Conservation (phyloP, 2,888 invertebrate species). For the Crocallis elinguaria region DNA sequence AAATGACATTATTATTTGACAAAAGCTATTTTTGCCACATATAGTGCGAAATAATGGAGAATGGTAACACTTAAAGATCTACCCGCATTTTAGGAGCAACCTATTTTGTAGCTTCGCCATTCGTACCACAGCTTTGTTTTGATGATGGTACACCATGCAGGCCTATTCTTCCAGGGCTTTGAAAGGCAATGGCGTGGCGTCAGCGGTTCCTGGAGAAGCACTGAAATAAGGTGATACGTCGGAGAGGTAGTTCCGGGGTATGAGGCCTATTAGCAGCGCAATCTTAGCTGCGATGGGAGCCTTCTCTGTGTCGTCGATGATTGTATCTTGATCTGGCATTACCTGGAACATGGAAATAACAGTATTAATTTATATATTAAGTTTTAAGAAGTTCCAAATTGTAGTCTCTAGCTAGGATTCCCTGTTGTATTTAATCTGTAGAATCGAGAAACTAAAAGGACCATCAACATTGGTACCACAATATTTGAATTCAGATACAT, state of each 20-base stretch:
- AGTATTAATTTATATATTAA: not conserved
- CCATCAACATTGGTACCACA: no score
- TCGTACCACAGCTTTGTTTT: constrained; percentile 1
- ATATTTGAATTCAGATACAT: no score
- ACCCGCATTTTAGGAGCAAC: not conserved
- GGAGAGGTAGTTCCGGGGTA: constrained; percentile 74
- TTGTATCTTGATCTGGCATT: constrained; percentile 91
- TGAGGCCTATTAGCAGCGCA: constrained; percentile 81
- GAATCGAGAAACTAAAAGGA: no score
- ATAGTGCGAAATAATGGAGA: not conserved
- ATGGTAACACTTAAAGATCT: constrained; percentile 22
- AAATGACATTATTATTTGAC: not conserved
- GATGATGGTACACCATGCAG: not conserved
- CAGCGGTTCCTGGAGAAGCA: constrained; percentile 59
- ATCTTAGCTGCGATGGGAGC: constrained; percentile 84
- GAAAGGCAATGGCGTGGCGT: constrained; percentile 66
- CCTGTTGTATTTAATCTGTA: no score
- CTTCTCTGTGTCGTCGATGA: constrained; percentile 77
- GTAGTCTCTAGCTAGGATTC: no score
- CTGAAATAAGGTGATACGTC: constrained; percentile 72
- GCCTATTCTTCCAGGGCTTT: constrained; percentile 74
- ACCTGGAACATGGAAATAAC: constrained; percentile 76
- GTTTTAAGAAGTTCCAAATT: no score
- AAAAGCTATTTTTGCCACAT: not conserved
- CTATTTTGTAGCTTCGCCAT: not conserved